Percentiles rank a stretch among this genome's conserved stretches.
Conservation (phyloP, 1,140 invertebrate genomes). For the Kradibia gibbosae region DNA sequence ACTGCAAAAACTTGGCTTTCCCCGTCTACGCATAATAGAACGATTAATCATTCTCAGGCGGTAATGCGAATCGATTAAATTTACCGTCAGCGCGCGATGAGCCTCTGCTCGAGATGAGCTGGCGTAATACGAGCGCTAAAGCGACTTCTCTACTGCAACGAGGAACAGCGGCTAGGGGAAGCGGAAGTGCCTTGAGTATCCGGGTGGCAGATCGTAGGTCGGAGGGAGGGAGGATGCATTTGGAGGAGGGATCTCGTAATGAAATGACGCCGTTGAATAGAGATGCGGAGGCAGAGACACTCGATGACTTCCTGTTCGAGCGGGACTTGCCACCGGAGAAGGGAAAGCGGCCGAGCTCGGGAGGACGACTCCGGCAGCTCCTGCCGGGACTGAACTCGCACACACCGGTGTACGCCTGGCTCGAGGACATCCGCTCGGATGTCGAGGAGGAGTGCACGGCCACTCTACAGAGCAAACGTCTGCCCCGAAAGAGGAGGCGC, state of each 20-base stretch:
- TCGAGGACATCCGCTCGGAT: constrained; percentile 57
- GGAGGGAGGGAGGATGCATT: background rate
- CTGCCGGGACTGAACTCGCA: constrained; percentile 29
- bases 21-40: no score
- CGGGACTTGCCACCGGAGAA: constrained; percentile 50
- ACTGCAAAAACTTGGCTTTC: no score
- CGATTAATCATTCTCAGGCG: background rate
- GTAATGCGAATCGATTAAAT: no score
- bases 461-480: constrained; percentile 63
- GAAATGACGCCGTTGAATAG: background rate
- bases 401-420: constrained; percentile 61
- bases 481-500: constrained; percentile 52
- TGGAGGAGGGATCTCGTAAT: background rate
- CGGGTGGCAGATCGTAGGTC: background rate
- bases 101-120: background rate
- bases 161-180: background rate
- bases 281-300: constrained; percentile 22
- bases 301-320: constrained; percentile 65
- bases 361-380: background rate
- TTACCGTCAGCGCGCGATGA: background rate
- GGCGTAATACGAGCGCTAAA: background rate
- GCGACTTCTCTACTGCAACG: background rate
- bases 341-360: constrained; percentile 3
- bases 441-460: constrained; percentile 60
- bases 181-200: background rate